A percentile compares a stretch with the other conserved stretches of the same genome.
Evolutionary conservation across 2,113 vertebrate genomes (phyloP).

Genomic region (Connochaetes taurinus): DNA sequence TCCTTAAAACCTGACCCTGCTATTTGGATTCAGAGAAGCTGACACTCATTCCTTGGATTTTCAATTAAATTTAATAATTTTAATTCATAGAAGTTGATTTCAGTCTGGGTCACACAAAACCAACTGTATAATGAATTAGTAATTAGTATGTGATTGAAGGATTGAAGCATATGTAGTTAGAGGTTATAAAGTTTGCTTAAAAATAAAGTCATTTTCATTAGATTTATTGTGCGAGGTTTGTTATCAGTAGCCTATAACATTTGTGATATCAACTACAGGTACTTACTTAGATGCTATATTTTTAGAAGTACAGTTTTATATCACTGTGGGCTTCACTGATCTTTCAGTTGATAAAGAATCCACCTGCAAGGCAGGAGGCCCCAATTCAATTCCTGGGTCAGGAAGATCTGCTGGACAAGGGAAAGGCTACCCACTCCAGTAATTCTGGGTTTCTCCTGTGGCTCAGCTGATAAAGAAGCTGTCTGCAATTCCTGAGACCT

Average conservation of each 20-base stretch:
- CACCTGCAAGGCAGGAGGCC: no score
- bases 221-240: neutral
- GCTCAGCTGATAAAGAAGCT: neutral
- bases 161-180: neutral
- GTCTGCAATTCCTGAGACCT: neutral
- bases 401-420: neutral
- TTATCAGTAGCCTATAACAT: neutral
- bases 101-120: neutral
- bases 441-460: no score
- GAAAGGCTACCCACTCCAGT: no score
- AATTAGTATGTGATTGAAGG: neutral
- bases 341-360: neutral
- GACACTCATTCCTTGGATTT: neutral
- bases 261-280: neutral
- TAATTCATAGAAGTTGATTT: neutral
- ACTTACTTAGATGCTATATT: neutral
- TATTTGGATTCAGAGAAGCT: neutral
- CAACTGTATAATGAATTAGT: neutral
- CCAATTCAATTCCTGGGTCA: no score
- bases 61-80: neutral
- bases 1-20: neutral
- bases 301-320: neutral
- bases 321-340: neutral
- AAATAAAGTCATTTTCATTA: neutral
- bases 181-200: neutral